These are phyloP conservation scores for Potamarius usumacintae DNA, from an alignment of 2,113 vertebrate genomes.

Conservation along the genomic window DNA sequence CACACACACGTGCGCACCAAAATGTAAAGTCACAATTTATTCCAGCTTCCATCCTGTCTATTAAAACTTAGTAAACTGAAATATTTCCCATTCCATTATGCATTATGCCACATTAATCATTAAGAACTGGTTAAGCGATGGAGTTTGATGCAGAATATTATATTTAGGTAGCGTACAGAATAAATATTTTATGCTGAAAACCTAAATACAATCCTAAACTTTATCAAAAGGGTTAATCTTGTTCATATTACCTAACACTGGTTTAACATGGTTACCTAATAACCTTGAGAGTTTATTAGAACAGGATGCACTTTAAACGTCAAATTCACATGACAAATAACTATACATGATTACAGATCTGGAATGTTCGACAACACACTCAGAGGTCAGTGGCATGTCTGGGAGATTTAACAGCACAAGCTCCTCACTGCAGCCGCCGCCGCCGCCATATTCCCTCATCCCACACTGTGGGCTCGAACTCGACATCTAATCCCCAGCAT, in stretches of 20 bases:
- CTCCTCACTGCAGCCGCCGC: conserved; percentile 55
- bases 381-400: conserved; percentile 40
- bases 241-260: conserved; percentile 34
- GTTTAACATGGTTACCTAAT: neutral
- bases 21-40: neutral
- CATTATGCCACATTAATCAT: neutral
- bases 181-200: neutral
- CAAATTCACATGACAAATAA: neutral
- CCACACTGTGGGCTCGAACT: conserved; percentile 38
- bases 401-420: conserved; percentile 52
- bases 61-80: neutral
- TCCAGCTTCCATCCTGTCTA: neutral
- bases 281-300: neutral
- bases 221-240: conserved; percentile 35
- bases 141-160: neutral
- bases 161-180: neutral
- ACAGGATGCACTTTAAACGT: neutral
- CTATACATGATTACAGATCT: neutral
- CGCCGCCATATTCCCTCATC: conserved; percentile 70
- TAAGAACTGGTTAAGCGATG: neutral
- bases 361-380: neutral
- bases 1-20: neutral
- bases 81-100: neutral
- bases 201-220: conserved; percentile 39
- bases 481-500: conserved; percentile 55